Base-by-base conservation (phyloP, 1,140 invertebrate genomes). In the Brevipalpus yothersi region DNA sequence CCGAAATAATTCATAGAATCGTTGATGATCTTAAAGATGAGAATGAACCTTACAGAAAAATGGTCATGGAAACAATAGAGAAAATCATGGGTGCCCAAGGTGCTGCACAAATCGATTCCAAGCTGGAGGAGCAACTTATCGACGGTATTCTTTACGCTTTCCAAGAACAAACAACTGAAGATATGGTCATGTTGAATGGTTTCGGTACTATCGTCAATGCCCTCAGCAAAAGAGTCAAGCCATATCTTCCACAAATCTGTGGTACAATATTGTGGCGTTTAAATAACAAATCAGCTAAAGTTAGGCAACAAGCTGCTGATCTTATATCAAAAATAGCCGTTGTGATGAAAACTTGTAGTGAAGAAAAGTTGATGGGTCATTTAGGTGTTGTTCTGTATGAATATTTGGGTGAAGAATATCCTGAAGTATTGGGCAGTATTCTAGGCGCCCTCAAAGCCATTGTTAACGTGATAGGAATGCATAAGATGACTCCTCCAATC, bases 61-160 rank as follows among this genome's bases (percentile, higher is more conserved):
- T 99, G 94, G 94, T 99, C 0, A 98, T 99, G 91, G 95, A 99
- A 72, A 97, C 91, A 0, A 97, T 99, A 63, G 95, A 99, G 71
- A 98, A 99, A 72, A 76, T 97, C 60, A 90, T 99, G 79, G 86
- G 85, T 8, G 93, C 95, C 71, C 76, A 98, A 19, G 95, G 95
- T 42, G 92, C 93, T 0, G 87, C 90, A 0, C 94, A 97, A 70
- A 94, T 99, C 55, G 94, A 99, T 72, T 92, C 89, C 0, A 77
- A 93, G 49, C 73, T 99, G 0, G 95, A 99, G 72, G 95, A 99
- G 73, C 93, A 96, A 68, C 79, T 99, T 12, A 98, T 99, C 72
- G 94, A 99, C 68, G 95, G 95, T 65, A 98, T 99, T 67, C 73
- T 99, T 17, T 99, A 98, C 69, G 94, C 94, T 62, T 99, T 98